phyloP scores from a whole-genome alignment of 2,797 vertebrate genomes.

The Synaphobranchus kaupii region DNA sequence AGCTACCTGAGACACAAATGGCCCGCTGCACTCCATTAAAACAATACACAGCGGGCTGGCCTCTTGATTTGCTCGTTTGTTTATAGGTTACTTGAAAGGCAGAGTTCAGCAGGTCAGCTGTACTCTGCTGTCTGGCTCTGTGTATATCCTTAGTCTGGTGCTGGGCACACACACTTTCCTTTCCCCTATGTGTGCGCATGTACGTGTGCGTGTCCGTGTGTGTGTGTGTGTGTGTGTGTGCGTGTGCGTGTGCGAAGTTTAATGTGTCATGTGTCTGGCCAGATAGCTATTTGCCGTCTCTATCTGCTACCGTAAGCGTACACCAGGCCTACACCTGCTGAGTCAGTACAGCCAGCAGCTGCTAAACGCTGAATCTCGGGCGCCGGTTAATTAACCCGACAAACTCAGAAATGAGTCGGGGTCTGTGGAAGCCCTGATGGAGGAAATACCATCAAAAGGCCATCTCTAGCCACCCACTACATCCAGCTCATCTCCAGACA shows the following conservation, averaged over 20 bases:
- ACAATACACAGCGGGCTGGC: neutral
- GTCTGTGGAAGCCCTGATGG: too few relatives aligned
- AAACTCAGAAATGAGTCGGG: too few relatives aligned
- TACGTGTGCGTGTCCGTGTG: neutral
- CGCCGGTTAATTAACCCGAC: too few relatives aligned
- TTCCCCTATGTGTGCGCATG: neutral
- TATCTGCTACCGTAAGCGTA: too few relatives aligned
- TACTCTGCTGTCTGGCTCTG: neutral
- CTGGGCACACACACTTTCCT: neutral
- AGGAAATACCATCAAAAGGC: too few relatives aligned
- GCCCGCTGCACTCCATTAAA: neutral
- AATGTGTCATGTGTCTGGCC: too few relatives aligned
- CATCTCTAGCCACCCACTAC: too few relatives aligned
- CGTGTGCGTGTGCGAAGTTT: neutral
- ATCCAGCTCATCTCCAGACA: too few relatives aligned
- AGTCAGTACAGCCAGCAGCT: too few relatives aligned
- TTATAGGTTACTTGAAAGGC: neutral
- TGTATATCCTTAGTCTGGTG: conserved; percentile 10
- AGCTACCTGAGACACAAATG: neutral
- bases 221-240: neutral
- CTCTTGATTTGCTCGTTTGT: neutral
- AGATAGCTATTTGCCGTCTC: too few relatives aligned
- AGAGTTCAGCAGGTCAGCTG: neutral
- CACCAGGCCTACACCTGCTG: too few relatives aligned
- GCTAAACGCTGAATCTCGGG: too few relatives aligned